Evolutionary conservation across 2,113 vertebrate species (phyloP), one percentile per base, ranked within the genome.

Genomic region (Laticauda colubrina): DNA sequence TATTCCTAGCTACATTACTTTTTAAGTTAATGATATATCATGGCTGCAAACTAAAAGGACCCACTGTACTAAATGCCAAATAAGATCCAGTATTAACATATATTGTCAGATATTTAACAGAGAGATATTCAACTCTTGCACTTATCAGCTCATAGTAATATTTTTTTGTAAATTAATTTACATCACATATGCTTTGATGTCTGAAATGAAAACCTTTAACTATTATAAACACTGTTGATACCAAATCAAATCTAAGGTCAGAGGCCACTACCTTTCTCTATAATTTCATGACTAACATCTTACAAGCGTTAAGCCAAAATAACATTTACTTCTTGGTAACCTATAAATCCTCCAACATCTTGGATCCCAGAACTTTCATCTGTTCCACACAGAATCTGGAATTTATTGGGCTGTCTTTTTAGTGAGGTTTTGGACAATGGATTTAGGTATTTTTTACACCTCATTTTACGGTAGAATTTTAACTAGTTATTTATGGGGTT

Each of bases 11-110:
- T 90, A 86, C 59, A 26, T 48, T 90, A 90, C 20, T 94, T 51
- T 90, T 23, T 59, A 51, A 96, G 24, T 15, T 39, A 93, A 59
- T 85, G 85, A 88, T 94, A 18, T 88, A 61, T 89, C 91, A 53
- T 86, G 64, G 48, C 93, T 93, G 90, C 51, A 91, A 15, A 7
- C 57, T 81, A 92, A 91, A 57, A n/a, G 18, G 24, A 54, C 88
- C 93, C 87, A 34, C 51, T 87, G 29, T 90, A 89, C 59, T 94
- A 69, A 54, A 64, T 93, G 91, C 87, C 43, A 85, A 51, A 15
- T 92, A 59, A 89, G 93, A 12, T 12, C 20, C 29, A 59, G 56
- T 59, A 34, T 61, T 92, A 89, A 87, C 9, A n/a, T 14, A 39
- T 88, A 45, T 34, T 93, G 87, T 85, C 81, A 45, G 24, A 92